Base-by-base conservation (phyloP, 1,140 invertebrate genomes). In the Saccostrea cuccullata region DNA sequence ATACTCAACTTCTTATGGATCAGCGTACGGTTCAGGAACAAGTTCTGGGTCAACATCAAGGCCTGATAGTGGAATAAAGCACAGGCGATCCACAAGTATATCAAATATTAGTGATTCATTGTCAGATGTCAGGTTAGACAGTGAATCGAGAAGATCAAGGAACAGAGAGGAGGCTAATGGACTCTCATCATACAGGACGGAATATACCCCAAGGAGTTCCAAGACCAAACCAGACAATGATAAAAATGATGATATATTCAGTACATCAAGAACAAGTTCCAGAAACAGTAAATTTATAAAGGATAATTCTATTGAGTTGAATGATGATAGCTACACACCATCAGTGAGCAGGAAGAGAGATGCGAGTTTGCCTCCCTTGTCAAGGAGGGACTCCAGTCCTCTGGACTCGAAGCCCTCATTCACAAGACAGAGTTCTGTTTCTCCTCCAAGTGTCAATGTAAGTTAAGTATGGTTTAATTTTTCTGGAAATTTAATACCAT, bases 381-480 rank as follows among this genome's bases (percentile, higher is more conserved):
- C 56, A 4, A 60, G 60, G 60, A 85, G 20, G 23, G 55, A 64
- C 23, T 36, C 30, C 17, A 60, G 56, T 67, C 23, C 55, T 36
- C 30, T 84, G 30, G 82, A 87, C 36, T 67, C 60, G n/a, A 67
- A 40, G 30, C 30, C 56, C 47, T 67, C 86, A 64, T 64, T 84
- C 40, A 84, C 86, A 47, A 40, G 86, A 40, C 82, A 84, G n/a
- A 84, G 55, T 67, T 58, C 87, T 91, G 20, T 91, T 88, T 87
- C 73, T 58, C 47, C 87, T 84, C 60, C 85, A 85, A 40, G 30
- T 58, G 73, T 86, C 13, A 82, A n/a, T 86, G n/a, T 86, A 82
- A 47, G 30, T 55, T 82, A 5, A 85, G 9, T 47, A 3, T 47
- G 5, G 47, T 47, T 47, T 47, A 47, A 47, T 47, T 47, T 47